Evolutionary conservation across 1,140 invertebrate species (phyloP).

Genomic region (Brachionus koreanus): DNA sequence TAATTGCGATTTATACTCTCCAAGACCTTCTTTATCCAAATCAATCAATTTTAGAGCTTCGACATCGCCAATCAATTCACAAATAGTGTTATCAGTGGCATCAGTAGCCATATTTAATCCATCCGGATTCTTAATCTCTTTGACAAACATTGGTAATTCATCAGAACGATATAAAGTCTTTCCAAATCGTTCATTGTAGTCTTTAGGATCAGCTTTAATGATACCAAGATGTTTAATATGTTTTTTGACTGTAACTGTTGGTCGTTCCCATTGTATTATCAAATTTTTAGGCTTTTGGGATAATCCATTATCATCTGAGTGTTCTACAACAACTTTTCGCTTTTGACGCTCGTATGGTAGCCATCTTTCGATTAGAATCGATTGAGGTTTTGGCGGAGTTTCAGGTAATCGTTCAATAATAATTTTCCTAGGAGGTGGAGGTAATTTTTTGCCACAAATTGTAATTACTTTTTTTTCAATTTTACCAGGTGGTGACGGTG

Average conservation of each 20-base stretch:
- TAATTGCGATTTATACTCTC: neutral
- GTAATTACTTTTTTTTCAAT: constrained; percentile 28
- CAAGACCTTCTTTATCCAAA: neutral
- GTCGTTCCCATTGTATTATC: constrained; percentile 32
- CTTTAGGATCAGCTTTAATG: neutral
- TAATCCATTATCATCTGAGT: neutral
- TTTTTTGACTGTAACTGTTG: neutral
- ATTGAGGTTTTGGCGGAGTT: constrained; percentile 20
- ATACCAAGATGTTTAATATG: constrained; percentile 22
- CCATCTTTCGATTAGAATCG: constrained; percentile 39
- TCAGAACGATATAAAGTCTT: neutral
- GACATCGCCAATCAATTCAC: neutral
- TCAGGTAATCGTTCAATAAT: constrained; percentile 40
- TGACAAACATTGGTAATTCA: neutral
- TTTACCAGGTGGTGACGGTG: neutral
- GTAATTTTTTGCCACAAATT: neutral
- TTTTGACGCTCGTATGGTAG: constrained; percentile 16
- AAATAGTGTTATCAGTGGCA: neutral
- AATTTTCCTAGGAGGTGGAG: constrained; percentile 24
- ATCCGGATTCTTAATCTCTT: neutral
- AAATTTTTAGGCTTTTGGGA: constrained; percentile 20
- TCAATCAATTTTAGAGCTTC: neutral
- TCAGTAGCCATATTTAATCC: neutral
- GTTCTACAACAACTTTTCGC: neutral
- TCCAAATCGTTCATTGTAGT: neutral